These are phyloP conservation scores for Stratiomys singularior DNA, from an alignment of 2,888 invertebrate species.

Conservation along the genomic window DNA sequence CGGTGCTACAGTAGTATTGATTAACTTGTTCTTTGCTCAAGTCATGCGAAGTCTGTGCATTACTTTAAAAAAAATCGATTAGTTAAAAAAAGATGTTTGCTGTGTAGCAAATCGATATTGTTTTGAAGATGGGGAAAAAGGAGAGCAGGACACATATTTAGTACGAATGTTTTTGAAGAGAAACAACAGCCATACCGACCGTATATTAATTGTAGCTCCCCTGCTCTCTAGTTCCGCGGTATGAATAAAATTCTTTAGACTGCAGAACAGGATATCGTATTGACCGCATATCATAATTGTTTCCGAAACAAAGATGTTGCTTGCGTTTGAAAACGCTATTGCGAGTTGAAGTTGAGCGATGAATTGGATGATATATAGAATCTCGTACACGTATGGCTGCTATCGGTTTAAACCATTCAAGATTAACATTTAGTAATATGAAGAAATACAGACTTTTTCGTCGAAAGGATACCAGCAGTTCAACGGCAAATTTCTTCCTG, in stretches of 20 bases:
- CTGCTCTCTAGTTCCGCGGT: slow-evolving; percentile 52
- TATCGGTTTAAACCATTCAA: neutral
- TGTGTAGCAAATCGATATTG: too few species aligned
- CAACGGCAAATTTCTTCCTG: slow-evolving; percentile 49
- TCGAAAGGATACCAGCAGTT: slow-evolving; percentile 53
- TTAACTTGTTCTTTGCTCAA: slow-evolving; percentile 40
- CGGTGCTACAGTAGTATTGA: slow-evolving; percentile 48
- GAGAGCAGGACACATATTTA: too few species aligned
- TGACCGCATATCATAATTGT: slow-evolving; percentile 59
- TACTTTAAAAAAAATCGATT: neutral
- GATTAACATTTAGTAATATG: neutral
- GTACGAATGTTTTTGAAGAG: too few species aligned
- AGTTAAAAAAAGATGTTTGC: too few species aligned
- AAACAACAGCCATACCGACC: neutral
- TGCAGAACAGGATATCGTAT: slow-evolving; percentile 60
- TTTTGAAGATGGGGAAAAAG: too few species aligned
- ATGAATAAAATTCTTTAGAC: slow-evolving; percentile 60
- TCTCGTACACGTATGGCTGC: slow-evolving; percentile 53
- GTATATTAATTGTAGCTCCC: neutral
- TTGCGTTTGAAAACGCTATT: slow-evolving; percentile 54
- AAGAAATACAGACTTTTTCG: slow-evolving; percentile 53
- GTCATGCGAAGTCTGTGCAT: neutral
- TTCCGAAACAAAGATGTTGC: slow-evolving; percentile 60
- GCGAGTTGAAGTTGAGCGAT: slow-evolving; percentile 61
- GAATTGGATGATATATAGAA: slow-evolving; percentile 56